Percentiles rank a stretch among this genome's conserved stretches.
Evolutionary conservation across 2,888 invertebrate genomes (phyloP).

Genomic region (Copidosoma aretas): DNA sequence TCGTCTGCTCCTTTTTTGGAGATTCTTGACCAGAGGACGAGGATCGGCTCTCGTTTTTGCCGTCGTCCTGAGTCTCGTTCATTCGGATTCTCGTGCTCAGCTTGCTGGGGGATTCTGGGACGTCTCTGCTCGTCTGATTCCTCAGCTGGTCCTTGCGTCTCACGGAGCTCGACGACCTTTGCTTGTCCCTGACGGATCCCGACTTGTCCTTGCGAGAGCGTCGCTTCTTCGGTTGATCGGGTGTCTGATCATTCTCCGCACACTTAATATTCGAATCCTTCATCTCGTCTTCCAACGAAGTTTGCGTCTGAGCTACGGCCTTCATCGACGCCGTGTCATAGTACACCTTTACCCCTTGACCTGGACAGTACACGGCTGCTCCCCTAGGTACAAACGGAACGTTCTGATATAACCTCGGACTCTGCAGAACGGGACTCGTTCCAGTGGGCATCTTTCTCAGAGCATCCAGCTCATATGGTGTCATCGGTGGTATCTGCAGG

Average conservation of each 20-base stretch:
- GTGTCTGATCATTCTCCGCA: slow-evolving; percentile 21
- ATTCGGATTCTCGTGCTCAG: slow-evolving; percentile 10
- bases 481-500: slow-evolving; percentile 48
- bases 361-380: slow-evolving; percentile 41
- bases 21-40: slow-evolving; percentile 63
- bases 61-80: slow-evolving; percentile 45
- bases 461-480: slow-evolving; percentile 48
- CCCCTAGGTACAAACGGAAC: slow-evolving; percentile 48
- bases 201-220: slow-evolving; percentile 43
- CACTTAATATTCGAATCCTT: slow-evolving; percentile 21
- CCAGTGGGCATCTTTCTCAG: slow-evolving; percentile 45
- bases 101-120: slow-evolving; percentile 45
- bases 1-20: slow-evolving; percentile 56
- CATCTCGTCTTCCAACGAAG: slow-evolving; percentile 50
- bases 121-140: slow-evolving; percentile 52
- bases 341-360: slow-evolving; percentile 41
- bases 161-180: slow-evolving; percentile 35
- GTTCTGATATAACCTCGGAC: slow-evolving; percentile 49
- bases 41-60: slow-evolving; percentile 58
- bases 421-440: slow-evolving; percentile 42
- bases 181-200: slow-evolving; percentile 39
- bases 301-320: slow-evolving; percentile 55
- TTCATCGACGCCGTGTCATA: slow-evolving; percentile 47
- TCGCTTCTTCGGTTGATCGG: slow-evolving; percentile 37
- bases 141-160: slow-evolving; percentile 45